Evolutionary conservation across 2,888 invertebrate species (phyloP), one percentile per base, ranked within the genome.

Genomic region (Sphecodes monilicornis): DNA sequence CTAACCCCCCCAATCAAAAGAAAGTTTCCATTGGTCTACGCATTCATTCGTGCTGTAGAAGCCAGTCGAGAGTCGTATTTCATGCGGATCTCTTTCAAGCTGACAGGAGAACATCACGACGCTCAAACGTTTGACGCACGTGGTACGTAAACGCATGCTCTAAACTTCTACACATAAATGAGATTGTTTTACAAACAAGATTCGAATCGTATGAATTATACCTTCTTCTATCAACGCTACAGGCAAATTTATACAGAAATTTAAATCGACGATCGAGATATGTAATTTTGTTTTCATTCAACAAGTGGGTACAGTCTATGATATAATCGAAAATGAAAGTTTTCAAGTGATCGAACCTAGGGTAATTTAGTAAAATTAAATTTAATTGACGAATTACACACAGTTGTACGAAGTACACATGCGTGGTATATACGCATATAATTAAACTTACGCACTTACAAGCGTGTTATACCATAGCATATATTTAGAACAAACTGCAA

Each of bases 21-120:
- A 82, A 86, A 80, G 89, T 88, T 91, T 89, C 89, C 90, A 92
- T 92, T 92, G 91, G 91, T 87, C 81, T 84, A 88, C 79, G 75
- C 69, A 80, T 82, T 91, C 93, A 93, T 90, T 92, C 90, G 90
- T 86, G 80, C 80, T 87, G 88, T 85, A 83, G 89, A 88, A 85
- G 81, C 81, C 89, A 90, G 72, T 86, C 78, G 73, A 84, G 78
- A 78, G 87, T 77, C 85, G 84, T 80, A 85, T 85, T 82, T 81
- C 72, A 76, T 83, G 74, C 57, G 60, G 76, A 72, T 78, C 79
- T 79, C 71, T 71, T 78, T 71, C 57, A 64, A 82, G 76, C 73
- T 76, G 75, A 78, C 77, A 70, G 76, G 22, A 75, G 64, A 82
- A 76, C 80, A 85, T 72, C 83, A 69, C 74, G 36, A 76, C 77